A percentile compares a stretch with the other conserved stretches of the same genome.
These are phyloP conservation scores for Lepidonotus clava DNA, from an alignment of 2,888 invertebrate genomes.

Conservation along the genomic window DNA sequence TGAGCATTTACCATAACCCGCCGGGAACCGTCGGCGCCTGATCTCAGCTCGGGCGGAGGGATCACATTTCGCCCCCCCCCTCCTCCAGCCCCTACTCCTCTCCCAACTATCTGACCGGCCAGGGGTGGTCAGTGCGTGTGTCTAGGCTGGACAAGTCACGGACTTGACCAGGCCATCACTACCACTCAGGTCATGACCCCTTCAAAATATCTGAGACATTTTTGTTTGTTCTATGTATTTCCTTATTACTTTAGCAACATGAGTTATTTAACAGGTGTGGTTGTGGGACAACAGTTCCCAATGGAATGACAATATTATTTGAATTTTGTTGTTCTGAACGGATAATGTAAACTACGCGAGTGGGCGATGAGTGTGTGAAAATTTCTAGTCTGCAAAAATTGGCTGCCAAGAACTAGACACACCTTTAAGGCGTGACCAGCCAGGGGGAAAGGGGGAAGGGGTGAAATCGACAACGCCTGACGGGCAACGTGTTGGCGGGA, in stretches of 20 bases:
- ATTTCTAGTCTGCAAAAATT: too few relatives aligned
- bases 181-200: background rate
- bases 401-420: constrained; percentile 19
- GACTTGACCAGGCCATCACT: background rate
- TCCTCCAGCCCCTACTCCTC: background rate
- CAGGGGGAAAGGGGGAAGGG: background rate
- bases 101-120: background rate
- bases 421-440: background rate
- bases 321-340: too few relatives aligned
- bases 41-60: background rate
- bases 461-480: constrained; percentile 19
- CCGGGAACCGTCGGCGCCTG: background rate
- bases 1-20: background rate
- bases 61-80: background rate
- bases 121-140: background rate
- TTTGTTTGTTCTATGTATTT: too few relatives aligned
- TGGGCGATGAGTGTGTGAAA: too few relatives aligned
- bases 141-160: background rate
- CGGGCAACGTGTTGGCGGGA: background rate
- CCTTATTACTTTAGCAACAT: too few relatives aligned
- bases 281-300: too few relatives aligned
- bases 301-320: too few relatives aligned
- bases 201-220: too few relatives aligned
- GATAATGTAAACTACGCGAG: too few relatives aligned
- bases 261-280: too few relatives aligned